Evolutionary conservation across 2,888 invertebrate species (phyloP).

Genomic region (Chalcosyrphus nemorum): DNA sequence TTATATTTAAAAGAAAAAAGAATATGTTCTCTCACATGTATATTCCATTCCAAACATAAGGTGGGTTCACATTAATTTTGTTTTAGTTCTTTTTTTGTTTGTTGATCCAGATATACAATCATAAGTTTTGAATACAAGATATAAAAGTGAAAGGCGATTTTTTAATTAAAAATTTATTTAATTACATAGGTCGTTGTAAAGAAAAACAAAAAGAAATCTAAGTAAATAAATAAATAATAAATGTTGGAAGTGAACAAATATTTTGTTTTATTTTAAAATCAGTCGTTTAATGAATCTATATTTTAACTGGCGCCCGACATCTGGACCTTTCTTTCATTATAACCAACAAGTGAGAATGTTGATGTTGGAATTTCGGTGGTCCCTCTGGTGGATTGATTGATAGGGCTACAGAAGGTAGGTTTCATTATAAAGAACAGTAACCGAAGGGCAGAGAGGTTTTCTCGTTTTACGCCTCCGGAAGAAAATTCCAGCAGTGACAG

Average conservation of each 20-base stretch:
- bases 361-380: no score
- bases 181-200: conserved; percentile 67
- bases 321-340: no score
- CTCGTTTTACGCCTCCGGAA: no score
- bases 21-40: conserved; percentile 65
- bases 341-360: no score
- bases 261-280: neutral
- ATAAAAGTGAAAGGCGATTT: conserved; percentile 42
- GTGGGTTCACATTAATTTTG: conserved; percentile 43
- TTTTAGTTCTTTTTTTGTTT: conserved; percentile 27
- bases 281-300: no score
- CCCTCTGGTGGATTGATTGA: no score
- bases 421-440: no score
- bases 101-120: conserved; percentile 41
- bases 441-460: no score
- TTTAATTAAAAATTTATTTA: conserved; percentile 56
- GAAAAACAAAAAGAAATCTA: conserved; percentile 30
- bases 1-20: conserved; percentile 69
- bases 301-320: no score
- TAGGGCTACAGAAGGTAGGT: no score
- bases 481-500: no score
- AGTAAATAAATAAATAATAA: conserved; percentile 52
- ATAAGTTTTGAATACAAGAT: conserved; percentile 2
- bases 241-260: conserved; percentile 59
- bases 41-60: conserved; percentile 67